Conservation (phyloP, 23 tunicate genomes). For the Clavelina lepadiformis region DNA sequence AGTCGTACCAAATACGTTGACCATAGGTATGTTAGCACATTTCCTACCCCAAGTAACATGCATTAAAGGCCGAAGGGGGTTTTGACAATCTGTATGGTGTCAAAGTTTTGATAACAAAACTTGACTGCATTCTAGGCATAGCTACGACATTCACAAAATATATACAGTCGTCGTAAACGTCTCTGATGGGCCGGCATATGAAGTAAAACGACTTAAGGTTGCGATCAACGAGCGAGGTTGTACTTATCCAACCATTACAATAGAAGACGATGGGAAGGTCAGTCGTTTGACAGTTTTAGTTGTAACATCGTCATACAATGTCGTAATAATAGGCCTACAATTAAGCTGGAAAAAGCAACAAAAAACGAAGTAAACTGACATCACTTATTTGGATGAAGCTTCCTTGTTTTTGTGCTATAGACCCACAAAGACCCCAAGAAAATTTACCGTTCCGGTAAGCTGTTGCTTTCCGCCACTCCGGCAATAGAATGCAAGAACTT, state of each 20-base stretch:
- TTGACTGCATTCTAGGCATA: conserved; percentile 41
- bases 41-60: too few species aligned
- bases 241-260: conserved; percentile 68
- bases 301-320: too few species aligned
- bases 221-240: conserved; percentile 94
- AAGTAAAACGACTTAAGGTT: conserved; percentile 29
- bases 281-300: not conserved
- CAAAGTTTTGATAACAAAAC: too few species aligned
- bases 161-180: conserved; percentile 65
- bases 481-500: conserved; percentile 57
- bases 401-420: too few species aligned
- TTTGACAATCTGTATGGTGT: too few species aligned
- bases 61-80: too few species aligned
- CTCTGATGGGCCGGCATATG: conserved; percentile 45
- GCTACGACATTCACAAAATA: conserved; percentile 73
- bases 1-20: too few species aligned
- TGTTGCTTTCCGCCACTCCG: conserved; percentile 78
- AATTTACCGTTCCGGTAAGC: conserved; percentile 66
- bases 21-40: too few species aligned
- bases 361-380: not conserved
- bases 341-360: not conserved
- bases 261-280: conserved; percentile 94
- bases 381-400: not conserved
- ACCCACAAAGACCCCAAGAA: conserved; percentile 56
- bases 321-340: not conserved